Evolutionary conservation across 2,888 invertebrate species (phyloP).

Genomic region (Pammene aurita): DNA sequence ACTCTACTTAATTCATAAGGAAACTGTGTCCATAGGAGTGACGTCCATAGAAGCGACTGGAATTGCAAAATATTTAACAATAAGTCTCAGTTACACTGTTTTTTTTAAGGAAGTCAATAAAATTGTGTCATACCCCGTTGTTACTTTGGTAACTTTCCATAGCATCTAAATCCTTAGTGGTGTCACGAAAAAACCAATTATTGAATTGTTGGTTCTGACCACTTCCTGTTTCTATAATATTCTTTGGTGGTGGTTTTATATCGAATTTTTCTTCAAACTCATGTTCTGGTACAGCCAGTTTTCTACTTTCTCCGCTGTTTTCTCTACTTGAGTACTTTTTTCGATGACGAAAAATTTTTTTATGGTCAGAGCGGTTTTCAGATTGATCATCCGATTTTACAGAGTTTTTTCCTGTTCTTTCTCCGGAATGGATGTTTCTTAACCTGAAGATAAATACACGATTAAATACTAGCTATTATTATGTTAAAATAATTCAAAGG

Average conservation of each 20-base stretch:
- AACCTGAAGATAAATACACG: slow-evolving; percentile 55
- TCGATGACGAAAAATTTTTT: slow-evolving; percentile 76
- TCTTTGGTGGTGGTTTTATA: slow-evolving; percentile 75
- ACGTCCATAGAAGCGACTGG: too few species aligned
- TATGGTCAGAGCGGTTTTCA: slow-evolving; percentile 55
- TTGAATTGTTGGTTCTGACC: slow-evolving; percentile 58
- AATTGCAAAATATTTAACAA: too few species aligned
- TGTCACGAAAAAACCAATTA: slow-evolving; percentile 75
- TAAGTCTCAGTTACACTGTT: too few species aligned
- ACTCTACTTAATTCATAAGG: too few species aligned
- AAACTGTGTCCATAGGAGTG: too few species aligned
- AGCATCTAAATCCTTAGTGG: slow-evolving; percentile 70
- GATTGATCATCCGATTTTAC: slow-evolving; percentile 53
- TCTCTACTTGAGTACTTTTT: slow-evolving; percentile 62
- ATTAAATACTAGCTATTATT: background rate
- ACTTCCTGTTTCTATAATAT: slow-evolving; percentile 46
- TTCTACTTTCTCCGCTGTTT: slow-evolving; percentile 53
- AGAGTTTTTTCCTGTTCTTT: slow-evolving; percentile 59
- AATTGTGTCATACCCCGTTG: slow-evolving; percentile 56
- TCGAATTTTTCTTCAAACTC: slow-evolving; percentile 85
- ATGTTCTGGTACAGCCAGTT: slow-evolving; percentile 80
- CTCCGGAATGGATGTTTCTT: slow-evolving; percentile 70
- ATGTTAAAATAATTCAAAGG: background rate
- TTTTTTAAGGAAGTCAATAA: background rate
- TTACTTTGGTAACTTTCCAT: slow-evolving; percentile 63